Evolutionary conservation across 2,888 invertebrate species (phyloP).

Genomic region (Labia minor): DNA sequence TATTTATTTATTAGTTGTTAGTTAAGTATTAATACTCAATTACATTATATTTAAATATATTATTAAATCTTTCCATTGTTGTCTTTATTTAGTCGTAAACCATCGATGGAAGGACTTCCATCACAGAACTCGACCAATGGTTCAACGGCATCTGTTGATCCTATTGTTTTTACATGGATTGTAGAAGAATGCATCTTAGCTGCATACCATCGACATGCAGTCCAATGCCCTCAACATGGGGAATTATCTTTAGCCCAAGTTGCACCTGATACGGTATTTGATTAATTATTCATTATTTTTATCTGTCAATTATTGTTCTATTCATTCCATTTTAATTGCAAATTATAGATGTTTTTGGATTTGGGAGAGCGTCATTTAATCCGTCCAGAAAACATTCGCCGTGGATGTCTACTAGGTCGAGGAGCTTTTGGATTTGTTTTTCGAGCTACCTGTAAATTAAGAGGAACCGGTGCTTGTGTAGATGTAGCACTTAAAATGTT

Average conservation of each 20-base stretch:
- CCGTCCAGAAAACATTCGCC: constrained; percentile 66
- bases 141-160: constrained; percentile 27
- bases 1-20: not conserved
- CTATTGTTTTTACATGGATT: constrained; percentile 64
- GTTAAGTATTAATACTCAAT: constrained; percentile 9
- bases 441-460: constrained; percentile 51
- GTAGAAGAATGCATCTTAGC: constrained; percentile 92
- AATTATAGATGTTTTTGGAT: constrained; percentile 66
- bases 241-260: constrained; percentile 62
- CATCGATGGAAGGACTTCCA: constrained; percentile 69
- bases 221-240: constrained; percentile 72
- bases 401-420: constrained; percentile 71
- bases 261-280: constrained; percentile 80
- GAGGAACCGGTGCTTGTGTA: constrained; percentile 42
- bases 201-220: constrained; percentile 60
- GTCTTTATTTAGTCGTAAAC: constrained; percentile 48
- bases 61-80: not conserved
- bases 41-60: not conserved
- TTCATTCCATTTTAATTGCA: too few species aligned
- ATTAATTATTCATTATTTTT: constrained; percentile 14
- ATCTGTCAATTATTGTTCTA: not conserved
- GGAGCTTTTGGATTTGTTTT: constrained; percentile 98
- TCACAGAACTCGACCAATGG: constrained; percentile 36
- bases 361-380: constrained; percentile 71
- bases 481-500: constrained; percentile 91